A percentile compares a stretch with the other conserved stretches of the same genome.
These are phyloP conservation scores for Sepiola atlantica DNA, from an alignment of 2,888 invertebrate genomes.

Conservation along the genomic window DNA sequence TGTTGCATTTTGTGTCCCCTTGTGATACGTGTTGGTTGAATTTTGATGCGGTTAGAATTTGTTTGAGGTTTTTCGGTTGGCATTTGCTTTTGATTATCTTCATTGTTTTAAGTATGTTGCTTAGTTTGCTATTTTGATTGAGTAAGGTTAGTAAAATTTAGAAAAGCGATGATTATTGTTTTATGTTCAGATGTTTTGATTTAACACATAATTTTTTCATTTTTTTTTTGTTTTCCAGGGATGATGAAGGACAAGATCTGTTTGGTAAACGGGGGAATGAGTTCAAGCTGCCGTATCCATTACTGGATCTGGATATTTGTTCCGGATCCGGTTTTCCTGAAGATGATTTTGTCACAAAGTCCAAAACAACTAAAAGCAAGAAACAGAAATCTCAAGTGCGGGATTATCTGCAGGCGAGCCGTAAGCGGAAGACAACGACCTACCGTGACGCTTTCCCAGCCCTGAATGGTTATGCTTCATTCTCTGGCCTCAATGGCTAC, in stretches of 20 bases:
- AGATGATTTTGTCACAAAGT: slow-evolving; percentile 67
- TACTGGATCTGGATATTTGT: slow-evolving; percentile 77
- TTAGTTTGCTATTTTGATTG: too few species aligned
- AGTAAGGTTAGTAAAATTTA: too few species aligned
- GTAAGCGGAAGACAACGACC: slow-evolving; percentile 56
- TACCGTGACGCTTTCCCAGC: slow-evolving; percentile 64
- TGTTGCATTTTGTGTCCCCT: too few species aligned
- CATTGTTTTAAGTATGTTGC: too few species aligned
- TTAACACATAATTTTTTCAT: neutral
- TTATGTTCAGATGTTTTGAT: neutral
- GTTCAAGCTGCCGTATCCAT: slow-evolving; percentile 97
- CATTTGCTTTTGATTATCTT: too few species aligned
- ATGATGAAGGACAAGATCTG: slow-evolving; percentile 97
- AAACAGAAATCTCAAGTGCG: slow-evolving; percentile 94
- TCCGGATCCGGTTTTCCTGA: slow-evolving; percentile 70
- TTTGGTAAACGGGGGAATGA: slow-evolving; percentile 98
- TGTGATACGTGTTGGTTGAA: neutral
- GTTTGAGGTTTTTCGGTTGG: too few species aligned
- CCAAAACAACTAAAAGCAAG: slow-evolving; percentile 83
- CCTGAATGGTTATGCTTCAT: slow-evolving; percentile 66
- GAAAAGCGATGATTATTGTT: too few species aligned
- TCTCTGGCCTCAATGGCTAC: slow-evolving; percentile 65
- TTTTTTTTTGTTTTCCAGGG: slow-evolving; percentile 79
- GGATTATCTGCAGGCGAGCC: slow-evolving; percentile 80
- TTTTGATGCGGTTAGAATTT: too few species aligned